Percentiles rank a stretch among this genome's conserved stretches.
phyloP scores from a whole-genome alignment of 1,140 invertebrate genomes.

The Eulimnadia texana region DNA sequence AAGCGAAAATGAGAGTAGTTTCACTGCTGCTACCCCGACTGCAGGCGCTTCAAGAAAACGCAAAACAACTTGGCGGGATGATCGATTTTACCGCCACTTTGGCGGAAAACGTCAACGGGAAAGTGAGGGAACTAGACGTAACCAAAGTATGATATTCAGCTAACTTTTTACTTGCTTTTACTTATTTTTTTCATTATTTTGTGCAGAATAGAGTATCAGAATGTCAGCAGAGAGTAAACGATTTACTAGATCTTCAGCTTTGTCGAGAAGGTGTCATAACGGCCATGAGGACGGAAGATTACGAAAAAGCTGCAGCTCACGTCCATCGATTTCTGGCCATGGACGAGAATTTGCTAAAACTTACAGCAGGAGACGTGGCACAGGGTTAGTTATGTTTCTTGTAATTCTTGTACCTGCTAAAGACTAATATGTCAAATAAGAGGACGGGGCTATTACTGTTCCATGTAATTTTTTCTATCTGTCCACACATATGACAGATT shows the following conservation, averaged over 20 bases:
- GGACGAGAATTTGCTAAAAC: conserved; percentile 51
- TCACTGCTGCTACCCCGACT: conserved; percentile 50
- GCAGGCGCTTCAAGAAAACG: conserved; percentile 49
- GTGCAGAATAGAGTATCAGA: conserved; percentile 75
- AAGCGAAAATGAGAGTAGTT: conserved; percentile 47
- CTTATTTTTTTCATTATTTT: neutral
- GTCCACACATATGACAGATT: too few species aligned
- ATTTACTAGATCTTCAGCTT: conserved; percentile 86
- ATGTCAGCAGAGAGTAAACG: conserved; percentile 86
- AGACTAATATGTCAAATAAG: neutral
- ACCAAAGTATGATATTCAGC: conserved; percentile 60
- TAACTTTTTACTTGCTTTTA: neutral
- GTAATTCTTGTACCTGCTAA: neutral
- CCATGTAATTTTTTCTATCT: too few species aligned
- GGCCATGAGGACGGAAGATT: conserved; percentile 79
- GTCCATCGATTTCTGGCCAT: conserved; percentile 89
- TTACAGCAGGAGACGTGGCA: conserved; percentile 26
- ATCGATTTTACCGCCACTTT: conserved; percentile 74
- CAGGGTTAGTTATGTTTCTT: conserved; percentile 14
- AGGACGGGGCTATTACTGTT: too few species aligned
- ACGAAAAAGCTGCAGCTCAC: conserved; percentile 85
- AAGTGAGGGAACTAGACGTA: conserved; percentile 85
- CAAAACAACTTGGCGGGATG: conserved; percentile 59
- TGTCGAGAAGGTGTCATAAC: conserved; percentile 90
- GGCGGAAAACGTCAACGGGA: conserved; percentile 86